Base-by-base conservation (phyloP, 2,797 vertebrate genomes). In the Ptychadena robeensis region DNA sequence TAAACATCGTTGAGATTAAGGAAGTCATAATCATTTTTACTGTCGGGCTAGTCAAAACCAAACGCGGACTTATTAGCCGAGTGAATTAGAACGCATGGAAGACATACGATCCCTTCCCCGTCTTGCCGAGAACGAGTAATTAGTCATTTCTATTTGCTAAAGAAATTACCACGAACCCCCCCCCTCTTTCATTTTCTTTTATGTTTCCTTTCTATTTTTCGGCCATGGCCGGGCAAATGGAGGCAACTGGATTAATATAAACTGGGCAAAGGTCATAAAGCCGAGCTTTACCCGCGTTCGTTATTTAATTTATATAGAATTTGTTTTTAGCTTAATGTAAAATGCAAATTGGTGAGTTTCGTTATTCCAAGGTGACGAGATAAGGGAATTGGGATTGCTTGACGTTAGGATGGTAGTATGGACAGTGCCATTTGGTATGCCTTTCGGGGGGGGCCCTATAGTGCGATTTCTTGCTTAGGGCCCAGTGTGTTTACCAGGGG, bases 1-100 rank as follows among this genome's bases (percentile, higher is more conserved):
- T 92, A 86, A 91, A 90, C 88, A 90, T 90, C 53, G 66, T 81
- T 90, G 89, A 93, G 91, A 91, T 90, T 92, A 92, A 92, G 90
- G 86, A 90, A 93, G 88, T 89, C 87, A 90, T 89, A 90, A 85
- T 90, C 66, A 64, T 85, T 85, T 78, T 85, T 85, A 85, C 78
- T 80, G 82, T 85, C 82, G 74, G 67, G 35, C 65, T 34, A 65
- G 71, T 25, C 64, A 28, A 74, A 80, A 68, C 30, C 14, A 70
- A n/a, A 79, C 44, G 61, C 65, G 44, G 63, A 80, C 77, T 80
- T 76, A 85, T 85, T 85, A 80, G 65, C 28, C 37, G 72, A 85
- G 72, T 70, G 65, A 80, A 85, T 80, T 70, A 74, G 31, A 75
- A 80, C 74, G 44, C 72, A 65, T 25, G 37, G 48, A 72, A 53